Evolutionary conservation across 2,888 invertebrate species (phyloP).

Genomic region (Nomada fucata): DNA sequence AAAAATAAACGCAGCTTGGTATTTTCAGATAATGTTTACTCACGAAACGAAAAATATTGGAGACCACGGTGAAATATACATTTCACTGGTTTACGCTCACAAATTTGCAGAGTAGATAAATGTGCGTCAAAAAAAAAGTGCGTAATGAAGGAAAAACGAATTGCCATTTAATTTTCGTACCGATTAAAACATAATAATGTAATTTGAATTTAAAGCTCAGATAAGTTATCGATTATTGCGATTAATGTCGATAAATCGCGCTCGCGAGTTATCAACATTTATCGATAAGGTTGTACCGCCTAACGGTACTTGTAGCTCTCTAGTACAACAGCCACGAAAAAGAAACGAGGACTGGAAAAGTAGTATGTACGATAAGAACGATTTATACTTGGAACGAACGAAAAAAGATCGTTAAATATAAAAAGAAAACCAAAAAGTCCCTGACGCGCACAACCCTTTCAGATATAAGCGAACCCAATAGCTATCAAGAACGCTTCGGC

Average conservation of each 20-base stretch:
- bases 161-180: background rate
- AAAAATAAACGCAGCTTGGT: background rate
- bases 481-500: slow-evolving; percentile 6
- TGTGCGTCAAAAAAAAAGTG: no score
- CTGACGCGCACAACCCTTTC: background rate
- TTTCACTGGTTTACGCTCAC: no score
- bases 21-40: background rate
- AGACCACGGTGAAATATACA: no score
- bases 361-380: slow-evolving; percentile 3
- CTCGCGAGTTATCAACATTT: background rate
- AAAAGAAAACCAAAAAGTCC: background rate
- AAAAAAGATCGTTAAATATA: background rate
- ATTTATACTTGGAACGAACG: background rate
- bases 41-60: background rate
- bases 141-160: background rate
- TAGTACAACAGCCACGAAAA: background rate
- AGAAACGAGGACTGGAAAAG: background rate
- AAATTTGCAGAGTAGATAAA: background rate
- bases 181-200: background rate
- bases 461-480: background rate
- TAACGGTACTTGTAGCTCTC: slow-evolving; percentile 1
- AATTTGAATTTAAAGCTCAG: background rate
- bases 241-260: background rate
- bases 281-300: background rate
- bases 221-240: background rate